Evolutionary conservation across 2,797 vertebrate genomes (phyloP).

Genomic region (Enteromius trimaculatus): DNA sequence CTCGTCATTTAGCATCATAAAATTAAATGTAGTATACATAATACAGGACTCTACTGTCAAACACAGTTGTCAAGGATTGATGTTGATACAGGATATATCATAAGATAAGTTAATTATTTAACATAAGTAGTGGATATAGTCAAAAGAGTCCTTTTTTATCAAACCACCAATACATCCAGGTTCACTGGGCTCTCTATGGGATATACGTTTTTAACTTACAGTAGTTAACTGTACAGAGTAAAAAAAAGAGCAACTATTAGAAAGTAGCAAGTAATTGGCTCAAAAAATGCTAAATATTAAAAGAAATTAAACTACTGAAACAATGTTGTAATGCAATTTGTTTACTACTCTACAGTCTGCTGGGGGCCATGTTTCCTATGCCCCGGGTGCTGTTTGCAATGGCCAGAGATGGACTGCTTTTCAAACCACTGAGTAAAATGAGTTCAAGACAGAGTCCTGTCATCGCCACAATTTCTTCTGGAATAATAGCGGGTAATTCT

Average conservation of each 20-base stretch:
- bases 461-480: constrained; percentile 81
- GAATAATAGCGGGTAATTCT: constrained; percentile 79
- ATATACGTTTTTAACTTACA: neutral
- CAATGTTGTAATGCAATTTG: neutral
- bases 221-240: neutral
- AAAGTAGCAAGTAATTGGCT: neutral
- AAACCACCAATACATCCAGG: neutral
- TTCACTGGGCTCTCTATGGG: neutral
- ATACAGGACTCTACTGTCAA: neutral
- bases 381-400: constrained; percentile 88
- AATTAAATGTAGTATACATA: constrained; percentile 37
- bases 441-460: constrained; percentile 81
- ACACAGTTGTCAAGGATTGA: constrained; percentile 5
- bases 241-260: neutral
- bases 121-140: neutral
- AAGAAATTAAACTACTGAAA: neutral
- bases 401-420: constrained; percentile 89
- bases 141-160: neutral
- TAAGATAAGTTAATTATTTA: constrained; percentile 43
- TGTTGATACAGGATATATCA: neutral
- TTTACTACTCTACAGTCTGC: constrained; percentile 74
- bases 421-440: constrained; percentile 79
- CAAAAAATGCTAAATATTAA: neutral
- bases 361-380: constrained; percentile 89
- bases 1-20: constrained; percentile 26